Conservation (phyloP, 2,797 vertebrate species). For the Lithobates pipiens region DNA sequence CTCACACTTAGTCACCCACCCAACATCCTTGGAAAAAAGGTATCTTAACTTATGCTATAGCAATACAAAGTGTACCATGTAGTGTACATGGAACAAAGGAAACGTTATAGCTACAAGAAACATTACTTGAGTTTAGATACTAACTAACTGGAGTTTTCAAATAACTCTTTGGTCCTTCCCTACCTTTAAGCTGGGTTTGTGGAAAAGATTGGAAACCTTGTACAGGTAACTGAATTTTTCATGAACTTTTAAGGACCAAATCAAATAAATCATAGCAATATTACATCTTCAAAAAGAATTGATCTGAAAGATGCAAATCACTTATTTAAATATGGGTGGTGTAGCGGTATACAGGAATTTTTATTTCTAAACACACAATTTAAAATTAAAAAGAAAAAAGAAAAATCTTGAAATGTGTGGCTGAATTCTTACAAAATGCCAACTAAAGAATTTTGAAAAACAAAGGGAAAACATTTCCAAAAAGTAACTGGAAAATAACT, state of each 20-base stretch:
- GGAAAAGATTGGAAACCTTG: conserved; percentile 68
- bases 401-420: background rate
- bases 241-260: background rate
- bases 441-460: conserved; percentile 16
- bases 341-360: background rate
- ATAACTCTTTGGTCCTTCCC: conserved; percentile 93
- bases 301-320: background rate
- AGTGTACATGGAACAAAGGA: conserved; percentile 67
- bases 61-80: conserved; percentile 71
- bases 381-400: background rate
- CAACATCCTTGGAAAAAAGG: conserved; percentile 63
- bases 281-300: background rate
- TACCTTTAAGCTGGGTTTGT: conserved; percentile 73
- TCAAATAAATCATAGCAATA: background rate
- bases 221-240: background rate
- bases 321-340: background rate
- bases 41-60: conserved; percentile 69
- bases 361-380: background rate
- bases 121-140: conserved; percentile 67
- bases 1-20: background rate
- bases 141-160: conserved; percentile 78
- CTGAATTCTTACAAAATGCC: conserved; percentile 5
- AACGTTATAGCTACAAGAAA: conserved; percentile 67
- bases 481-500: background rate
- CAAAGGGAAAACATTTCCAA: conserved; percentile 4